A percentile compares a stretch with the other conserved stretches of the same genome.
Evolutionary conservation across 1,140 invertebrate species (phyloP).

Genomic region (Ostrea edulis): DNA sequence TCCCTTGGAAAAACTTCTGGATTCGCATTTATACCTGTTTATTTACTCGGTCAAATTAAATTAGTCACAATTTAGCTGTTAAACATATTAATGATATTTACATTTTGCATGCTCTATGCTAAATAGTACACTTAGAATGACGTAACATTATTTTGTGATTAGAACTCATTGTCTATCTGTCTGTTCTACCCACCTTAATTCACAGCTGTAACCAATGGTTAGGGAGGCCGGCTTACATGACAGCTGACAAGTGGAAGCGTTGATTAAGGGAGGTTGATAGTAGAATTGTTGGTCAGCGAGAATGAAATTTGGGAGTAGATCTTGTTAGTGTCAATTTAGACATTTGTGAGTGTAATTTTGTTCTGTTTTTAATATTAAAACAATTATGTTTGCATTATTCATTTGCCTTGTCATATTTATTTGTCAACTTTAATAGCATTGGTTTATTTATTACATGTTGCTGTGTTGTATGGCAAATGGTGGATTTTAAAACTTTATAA

Average conservation of each 20-base stretch:
- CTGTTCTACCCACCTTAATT: no score
- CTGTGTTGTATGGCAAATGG: neutral
- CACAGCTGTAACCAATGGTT: no score
- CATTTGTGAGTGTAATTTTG: neutral
- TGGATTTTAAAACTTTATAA: no score
- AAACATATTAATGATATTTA: no score
- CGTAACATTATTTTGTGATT: no score
- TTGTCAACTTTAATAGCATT: neutral
- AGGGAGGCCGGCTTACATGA: neutral
- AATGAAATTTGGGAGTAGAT: neutral
- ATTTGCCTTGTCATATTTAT: neutral
- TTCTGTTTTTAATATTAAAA: neutral
- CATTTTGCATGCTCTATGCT: no score
- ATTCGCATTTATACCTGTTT: no score
- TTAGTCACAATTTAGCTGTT: no score
- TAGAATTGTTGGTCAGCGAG: neutral
- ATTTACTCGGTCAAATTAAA: no score
- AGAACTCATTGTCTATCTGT: no score
- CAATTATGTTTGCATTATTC: constrained; percentile 21
- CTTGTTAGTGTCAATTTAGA: neutral
- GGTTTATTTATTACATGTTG: neutral
- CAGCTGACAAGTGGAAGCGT: neutral
- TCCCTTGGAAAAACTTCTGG: no score
- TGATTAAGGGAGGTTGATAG: neutral
- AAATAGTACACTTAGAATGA: no score